A percentile compares a stretch with the other conserved stretches of the same genome.
phyloP scores from a whole-genome alignment of 1,140 invertebrate genomes.

The Drosophila tsacasi region DNA sequence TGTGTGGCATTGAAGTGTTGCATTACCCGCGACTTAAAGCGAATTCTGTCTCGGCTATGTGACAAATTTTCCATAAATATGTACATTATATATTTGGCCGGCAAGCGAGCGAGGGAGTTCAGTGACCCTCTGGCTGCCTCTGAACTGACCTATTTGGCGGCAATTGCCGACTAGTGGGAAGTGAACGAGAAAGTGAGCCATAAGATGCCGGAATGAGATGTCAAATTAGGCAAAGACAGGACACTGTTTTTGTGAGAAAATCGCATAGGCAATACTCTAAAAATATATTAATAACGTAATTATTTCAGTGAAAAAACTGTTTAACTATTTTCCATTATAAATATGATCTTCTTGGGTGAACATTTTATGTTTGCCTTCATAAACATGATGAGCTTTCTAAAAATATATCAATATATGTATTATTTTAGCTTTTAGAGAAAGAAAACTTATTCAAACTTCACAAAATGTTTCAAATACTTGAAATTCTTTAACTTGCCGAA shows the following conservation, averaged over 20 bases:
- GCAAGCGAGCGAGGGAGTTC: constrained; percentile 33
- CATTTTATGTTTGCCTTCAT: background rate
- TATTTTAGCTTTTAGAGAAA: background rate
- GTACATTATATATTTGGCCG: constrained; percentile 46
- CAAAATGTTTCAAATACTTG: background rate
- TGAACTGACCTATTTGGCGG: constrained; percentile 55
- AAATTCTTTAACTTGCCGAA: too few relatives aligned
- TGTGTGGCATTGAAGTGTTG: constrained; percentile 68
- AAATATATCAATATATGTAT: background rate
- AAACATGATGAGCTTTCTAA: background rate
- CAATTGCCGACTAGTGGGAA: constrained; percentile 21
- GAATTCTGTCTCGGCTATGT: constrained; percentile 36
- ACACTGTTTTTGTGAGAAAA: constrained; percentile 6
- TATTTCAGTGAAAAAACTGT: too few relatives aligned
- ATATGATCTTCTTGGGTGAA: background rate
- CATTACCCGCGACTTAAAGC: constrained; percentile 41
- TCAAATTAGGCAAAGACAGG: constrained; percentile 1
- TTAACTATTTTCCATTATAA: background rate
- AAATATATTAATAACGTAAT: background rate
- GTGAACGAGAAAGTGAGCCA: constrained; percentile 23
- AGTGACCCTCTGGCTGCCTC: constrained; percentile 31
- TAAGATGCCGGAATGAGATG: constrained; percentile 12
- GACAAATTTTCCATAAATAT: constrained; percentile 59
- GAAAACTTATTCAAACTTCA: too few relatives aligned
- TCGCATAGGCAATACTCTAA: background rate